Base-by-base conservation (phyloP, 1,140 invertebrate genomes). In the Drosophila dunni region DNA sequence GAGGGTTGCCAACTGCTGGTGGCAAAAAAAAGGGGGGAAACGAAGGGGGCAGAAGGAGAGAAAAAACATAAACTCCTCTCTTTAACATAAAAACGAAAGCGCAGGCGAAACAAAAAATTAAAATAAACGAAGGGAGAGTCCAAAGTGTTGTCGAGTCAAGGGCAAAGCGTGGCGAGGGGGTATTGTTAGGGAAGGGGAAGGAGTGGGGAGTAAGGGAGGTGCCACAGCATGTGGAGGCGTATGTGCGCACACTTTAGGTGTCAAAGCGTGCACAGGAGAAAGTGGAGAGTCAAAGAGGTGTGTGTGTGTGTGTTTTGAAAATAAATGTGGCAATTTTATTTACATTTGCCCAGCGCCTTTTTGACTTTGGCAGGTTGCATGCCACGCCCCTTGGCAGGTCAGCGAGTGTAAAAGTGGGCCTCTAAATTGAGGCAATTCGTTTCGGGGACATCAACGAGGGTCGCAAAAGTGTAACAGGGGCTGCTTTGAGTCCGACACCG, bases 231-330 rank as follows among this genome's bases (percentile, higher is more conserved):
- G 60, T 51, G 69, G 62, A 69, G 76, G 77, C 69, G 83, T 88
- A 80, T 88, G 79, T 61, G 83, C 84, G 84, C 83, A 88, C 83
- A 88, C 83, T 88, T 88, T 88, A 88, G 83, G 83, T 88, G 83
- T 88, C 83, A 88, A 88, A 88, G 76, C 78, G 76, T 58, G 67
- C 72, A 50, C 70, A 51, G 24, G 66, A 34, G 44, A 53, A 29
- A 11, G 7, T 33, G 15, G 8, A 38, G 58, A 11, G 36, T 13
- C 10, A 13, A 5, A 13, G 24, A 13, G 20, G 13, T 34, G 42
- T 11, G 36, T 10, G 17, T 13, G 48, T 38, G 63, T 68, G 62
- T 67, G 40, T 40, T 58, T 70, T 44, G 42, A 64, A 51, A 45
- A 75, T 75, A 79, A 76, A 79, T 88, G 84, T 78, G 83, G 83